A percentile compares a stretch with the other conserved stretches of the same genome.
These are phyloP conservation scores for Sebastes itinus DNA, from an alignment of 2,797 vertebrate species.

Conservation along the genomic window DNA sequence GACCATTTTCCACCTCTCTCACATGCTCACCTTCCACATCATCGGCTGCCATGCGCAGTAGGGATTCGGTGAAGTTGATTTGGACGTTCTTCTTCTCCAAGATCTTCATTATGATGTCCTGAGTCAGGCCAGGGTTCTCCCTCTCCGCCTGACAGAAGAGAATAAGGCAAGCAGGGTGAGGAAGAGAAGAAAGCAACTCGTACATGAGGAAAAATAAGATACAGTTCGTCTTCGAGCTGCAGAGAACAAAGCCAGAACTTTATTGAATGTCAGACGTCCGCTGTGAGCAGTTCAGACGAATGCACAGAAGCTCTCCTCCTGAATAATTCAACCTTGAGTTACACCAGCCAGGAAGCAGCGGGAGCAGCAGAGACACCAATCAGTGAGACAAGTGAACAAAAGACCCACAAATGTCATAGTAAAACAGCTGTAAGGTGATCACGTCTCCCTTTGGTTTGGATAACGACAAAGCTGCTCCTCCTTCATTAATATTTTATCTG, in stretches of 20 bases:
- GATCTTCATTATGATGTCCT: constrained; percentile 99
- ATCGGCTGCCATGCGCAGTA: constrained; percentile 97
- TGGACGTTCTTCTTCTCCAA: constrained; percentile 98
- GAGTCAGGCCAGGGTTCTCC: constrained; percentile 98
- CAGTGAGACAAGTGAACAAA: constrained; percentile 43
- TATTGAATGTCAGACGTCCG: constrained; percentile 3
- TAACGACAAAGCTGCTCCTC: constrained; percentile 17
- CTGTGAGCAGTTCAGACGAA: constrained; percentile 26
- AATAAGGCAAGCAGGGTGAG: not conserved
- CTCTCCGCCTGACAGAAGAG: constrained; percentile 89
- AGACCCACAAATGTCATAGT: constrained; percentile 34
- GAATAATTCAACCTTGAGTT: constrained; percentile 53
- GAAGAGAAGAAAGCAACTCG: not conserved
- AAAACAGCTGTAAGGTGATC: constrained; percentile 53
- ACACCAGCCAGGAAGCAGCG: constrained; percentile 5
- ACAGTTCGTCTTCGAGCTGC: not conserved
- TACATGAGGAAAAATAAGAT: not conserved
- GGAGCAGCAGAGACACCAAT: constrained; percentile 28
- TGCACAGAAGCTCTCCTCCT: constrained; percentile 27
- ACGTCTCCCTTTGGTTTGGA: constrained; percentile 28
- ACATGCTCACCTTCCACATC: constrained; percentile 90
- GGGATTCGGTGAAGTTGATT: constrained; percentile 97
- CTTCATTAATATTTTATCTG: constrained; percentile 56
- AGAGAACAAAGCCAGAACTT: constrained; percentile 26
- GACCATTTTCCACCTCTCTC: not conserved